phyloP scores from a whole-genome alignment of 2,888 invertebrate genomes.

The Panzeria rudis region DNA sequence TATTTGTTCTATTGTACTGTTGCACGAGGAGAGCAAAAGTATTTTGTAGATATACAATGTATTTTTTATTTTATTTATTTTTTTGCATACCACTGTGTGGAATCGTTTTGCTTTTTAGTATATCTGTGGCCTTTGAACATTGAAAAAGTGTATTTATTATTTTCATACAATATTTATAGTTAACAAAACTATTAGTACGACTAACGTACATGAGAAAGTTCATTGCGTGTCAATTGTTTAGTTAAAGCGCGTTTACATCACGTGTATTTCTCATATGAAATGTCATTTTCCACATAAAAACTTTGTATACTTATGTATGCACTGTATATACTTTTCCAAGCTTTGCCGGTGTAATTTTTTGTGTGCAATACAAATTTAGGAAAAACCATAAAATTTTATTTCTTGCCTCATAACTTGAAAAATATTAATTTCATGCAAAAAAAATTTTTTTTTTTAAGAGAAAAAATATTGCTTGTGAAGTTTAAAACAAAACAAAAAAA shows the following conservation, averaged over 20 bases:
- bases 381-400: too few species aligned
- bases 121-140: conserved; percentile 65
- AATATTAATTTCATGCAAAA: too few species aligned
- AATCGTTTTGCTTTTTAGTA: conserved; percentile 58
- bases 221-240: conserved; percentile 33
- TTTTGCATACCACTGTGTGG: conserved; percentile 44
- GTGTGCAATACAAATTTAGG: too few species aligned
- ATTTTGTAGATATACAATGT: conserved; percentile 13
- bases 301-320: too few species aligned
- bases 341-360: too few species aligned
- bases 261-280: background rate
- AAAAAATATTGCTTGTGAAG: too few species aligned
- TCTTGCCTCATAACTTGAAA: too few species aligned
- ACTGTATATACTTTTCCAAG: too few species aligned
- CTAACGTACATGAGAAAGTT: conserved; percentile 26
- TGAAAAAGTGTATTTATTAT: conserved; percentile 48
- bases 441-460: too few species aligned
- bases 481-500: too few species aligned
- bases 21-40: background rate
- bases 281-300: background rate
- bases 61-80: conserved; percentile 5
- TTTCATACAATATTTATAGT: conserved; percentile 23
- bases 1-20: conserved; percentile 14
- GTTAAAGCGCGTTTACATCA: conserved; percentile 11
- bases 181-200: conserved; percentile 34